Conservation (phyloP, 2,113 vertebrate genomes). For the Todiramphus saurophagus region DNA sequence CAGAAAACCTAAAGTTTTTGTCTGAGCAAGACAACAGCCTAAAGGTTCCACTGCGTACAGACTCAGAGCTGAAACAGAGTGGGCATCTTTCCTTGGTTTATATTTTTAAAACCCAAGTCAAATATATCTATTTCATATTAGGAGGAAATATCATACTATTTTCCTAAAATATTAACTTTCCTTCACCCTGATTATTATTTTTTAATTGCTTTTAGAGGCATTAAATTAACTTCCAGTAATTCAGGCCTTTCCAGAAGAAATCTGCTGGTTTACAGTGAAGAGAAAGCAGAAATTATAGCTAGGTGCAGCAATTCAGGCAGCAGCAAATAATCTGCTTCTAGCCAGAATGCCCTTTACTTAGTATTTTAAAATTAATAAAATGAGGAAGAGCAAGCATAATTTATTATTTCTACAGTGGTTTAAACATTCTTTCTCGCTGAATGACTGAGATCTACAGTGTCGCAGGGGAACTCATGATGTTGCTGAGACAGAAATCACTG, state of each 20-base stretch:
- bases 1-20: conserved; percentile 2
- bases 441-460: background rate
- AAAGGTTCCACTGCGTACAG: background rate
- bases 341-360: background rate
- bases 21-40: background rate
- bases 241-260: background rate
- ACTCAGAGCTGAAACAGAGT: background rate
- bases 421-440: background rate
- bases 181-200: background rate
- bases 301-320: background rate
- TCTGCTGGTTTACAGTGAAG: background rate
- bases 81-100: background rate
- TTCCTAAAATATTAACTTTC: background rate
- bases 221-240: background rate
- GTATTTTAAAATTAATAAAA: background rate
- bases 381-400: background rate
- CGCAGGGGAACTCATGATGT: background rate
- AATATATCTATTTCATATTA: background rate
- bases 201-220: background rate
- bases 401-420: background rate
- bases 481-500: background rate
- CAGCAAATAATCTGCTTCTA: background rate
- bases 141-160: background rate
- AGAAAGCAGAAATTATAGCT: background rate
- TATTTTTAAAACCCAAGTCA: background rate